Evolutionary conservation across 2,888 invertebrate species (phyloP).

Genomic region (Pristionchus maxplancki): DNA sequence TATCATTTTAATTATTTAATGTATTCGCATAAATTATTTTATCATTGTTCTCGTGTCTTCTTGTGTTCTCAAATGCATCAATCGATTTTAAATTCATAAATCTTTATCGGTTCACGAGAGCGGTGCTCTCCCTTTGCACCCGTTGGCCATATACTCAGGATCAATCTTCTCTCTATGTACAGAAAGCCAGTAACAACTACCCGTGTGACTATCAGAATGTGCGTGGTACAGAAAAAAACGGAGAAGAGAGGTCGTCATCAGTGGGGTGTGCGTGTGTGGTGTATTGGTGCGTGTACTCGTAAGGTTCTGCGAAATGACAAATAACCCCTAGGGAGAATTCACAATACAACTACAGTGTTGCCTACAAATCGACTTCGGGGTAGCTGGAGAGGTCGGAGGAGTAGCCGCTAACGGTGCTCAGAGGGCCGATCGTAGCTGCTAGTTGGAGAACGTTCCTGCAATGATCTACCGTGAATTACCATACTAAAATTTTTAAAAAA

Average conservation of each 20-base stretch:
- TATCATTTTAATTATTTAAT: no score
- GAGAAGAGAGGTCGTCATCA: conserved; percentile 28
- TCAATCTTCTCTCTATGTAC: conserved; percentile 29
- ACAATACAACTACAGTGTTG: not conserved
- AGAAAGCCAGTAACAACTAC: conserved; percentile 14
- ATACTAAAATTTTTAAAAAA: not conserved
- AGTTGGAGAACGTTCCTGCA: conserved; percentile 30
- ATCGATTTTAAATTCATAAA: not conserved
- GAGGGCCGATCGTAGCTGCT: conserved; percentile 30
- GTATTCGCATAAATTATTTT: no score
- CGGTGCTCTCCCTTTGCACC: conserved; percentile 13
- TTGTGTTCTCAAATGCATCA: not conserved
- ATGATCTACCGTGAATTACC: not conserved
- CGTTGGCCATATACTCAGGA: not conserved
- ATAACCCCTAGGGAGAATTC: not conserved
- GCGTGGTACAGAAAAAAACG: not conserved
- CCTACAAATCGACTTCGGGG: conserved; percentile 52
- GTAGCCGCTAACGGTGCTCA: conserved; percentile 57
- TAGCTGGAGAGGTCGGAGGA: conserved; percentile 68
- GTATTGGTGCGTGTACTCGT: conserved; percentile 17
- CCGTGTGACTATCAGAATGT: not conserved
- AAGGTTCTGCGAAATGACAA: conserved; percentile 30
- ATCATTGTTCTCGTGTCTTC: no score
- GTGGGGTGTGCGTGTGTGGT: not conserved
- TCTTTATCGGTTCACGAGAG: conserved; percentile 36